Conservation (phyloP, 2,113 vertebrate species). For the Lepus timidus region DNA sequence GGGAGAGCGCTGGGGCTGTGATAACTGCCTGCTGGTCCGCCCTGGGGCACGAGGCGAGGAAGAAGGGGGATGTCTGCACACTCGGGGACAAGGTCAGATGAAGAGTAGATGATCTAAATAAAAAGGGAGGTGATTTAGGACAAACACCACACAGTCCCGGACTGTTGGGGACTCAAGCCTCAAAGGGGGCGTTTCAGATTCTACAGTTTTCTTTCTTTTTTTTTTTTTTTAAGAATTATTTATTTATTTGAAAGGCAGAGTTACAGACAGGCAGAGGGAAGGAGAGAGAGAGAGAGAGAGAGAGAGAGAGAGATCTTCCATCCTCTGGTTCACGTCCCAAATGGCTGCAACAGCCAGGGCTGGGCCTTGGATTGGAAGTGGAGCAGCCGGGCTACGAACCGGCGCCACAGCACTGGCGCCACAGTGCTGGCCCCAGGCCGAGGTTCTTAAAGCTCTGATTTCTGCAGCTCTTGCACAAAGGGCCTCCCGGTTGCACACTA, state of each 20-base stretch:
- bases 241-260: no score
- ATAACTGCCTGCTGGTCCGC: conserved; percentile 16
- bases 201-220: neutral
- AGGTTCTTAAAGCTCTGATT: neutral
- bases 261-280: no score
- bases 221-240: no score
- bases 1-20: neutral
- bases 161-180: neutral
- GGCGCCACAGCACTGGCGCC: no score
- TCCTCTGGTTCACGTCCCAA: no score
- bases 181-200: neutral
- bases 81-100: neutral
- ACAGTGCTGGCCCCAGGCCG: neutral
- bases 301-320: no score
- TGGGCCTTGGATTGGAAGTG: no score
- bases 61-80: neutral
- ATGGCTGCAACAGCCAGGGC: no score
- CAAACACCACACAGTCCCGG: neutral
- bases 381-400: no score
- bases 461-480: neutral
- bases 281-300: no score
- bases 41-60: neutral
- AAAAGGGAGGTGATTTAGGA: neutral
- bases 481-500: neutral
- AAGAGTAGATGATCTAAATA: conserved; percentile 11